Evolutionary conservation across 2,113 vertebrate genomes (phyloP), one percentile per base, ranked within the genome.

Genomic region (Callipepla californica): DNA sequence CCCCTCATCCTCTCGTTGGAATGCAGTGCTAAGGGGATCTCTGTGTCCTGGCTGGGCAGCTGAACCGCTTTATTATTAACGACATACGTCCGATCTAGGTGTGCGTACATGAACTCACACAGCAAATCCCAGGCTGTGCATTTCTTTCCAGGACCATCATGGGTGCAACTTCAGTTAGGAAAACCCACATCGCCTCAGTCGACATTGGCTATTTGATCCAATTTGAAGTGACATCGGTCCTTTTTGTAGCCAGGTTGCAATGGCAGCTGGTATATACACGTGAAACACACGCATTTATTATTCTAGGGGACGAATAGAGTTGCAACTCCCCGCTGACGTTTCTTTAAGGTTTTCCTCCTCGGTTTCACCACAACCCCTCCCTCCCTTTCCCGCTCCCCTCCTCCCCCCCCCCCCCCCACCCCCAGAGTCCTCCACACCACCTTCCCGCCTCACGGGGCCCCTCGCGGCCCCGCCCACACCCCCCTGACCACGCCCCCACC

Each of bases 231-330:
- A 2, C 20, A 63, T 5, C 15, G 19, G 4, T 34, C 17, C n/a
- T 74, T 69, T 67, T 2, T 32, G 28, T 7, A 42, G n/a, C 25
- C 50, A 59, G 21, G 14, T 19, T 92, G 40, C 44, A 75, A 44
- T 0, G 47, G 6, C 63, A 1, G 4, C 9, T 57, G 45, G 4
- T 20, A 47, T 13, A 51, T 13, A 13, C 7, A 23, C 8, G 4
- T 47, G 18, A 11, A 63, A 13, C 13, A 18, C 21, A 8, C 7
- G 19, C 15, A 66, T 14, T 14, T 59, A n/a, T 25, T 18, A 11
- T 26, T 13, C 5, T 25, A 26, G 16, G 25, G 42, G 6, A 25
- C 5, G 20, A 68, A 65, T 8, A 2, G 50, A 19, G 3, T 22
- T 53, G 26, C 8, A 48, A 25, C 26, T 42, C 19, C 4, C 80